A percentile compares a stretch with the other conserved stretches of the same genome.
Conservation (phyloP, 2,888 invertebrate genomes). For the Zele albiditarsus region DNA sequence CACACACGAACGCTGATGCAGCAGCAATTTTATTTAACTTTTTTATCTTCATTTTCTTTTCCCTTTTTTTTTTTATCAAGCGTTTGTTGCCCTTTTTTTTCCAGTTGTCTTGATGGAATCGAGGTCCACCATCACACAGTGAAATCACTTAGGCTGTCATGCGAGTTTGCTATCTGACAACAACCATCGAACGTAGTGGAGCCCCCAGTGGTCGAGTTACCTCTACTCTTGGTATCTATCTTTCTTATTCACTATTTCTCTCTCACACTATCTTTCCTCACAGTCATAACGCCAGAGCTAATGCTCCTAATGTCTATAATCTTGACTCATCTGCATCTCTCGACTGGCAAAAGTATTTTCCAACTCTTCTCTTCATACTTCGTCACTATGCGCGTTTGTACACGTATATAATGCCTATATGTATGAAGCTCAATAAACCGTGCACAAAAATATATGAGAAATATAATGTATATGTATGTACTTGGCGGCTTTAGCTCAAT, state of each 20-base stretch:
- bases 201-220: slow-evolving; percentile 24
- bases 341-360: slow-evolving; percentile 31
- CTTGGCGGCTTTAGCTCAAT: neutral
- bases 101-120: neutral
- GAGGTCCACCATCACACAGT: neutral
- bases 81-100: slow-evolving; percentile 1
- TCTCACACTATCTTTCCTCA: slow-evolving; percentile 4
- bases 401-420: neutral
- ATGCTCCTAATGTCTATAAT: slow-evolving; percentile 71
- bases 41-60: slow-evolving; percentile 1
- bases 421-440: neutral
- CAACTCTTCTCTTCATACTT: slow-evolving; percentile 12
- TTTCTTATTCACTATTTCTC: neutral
- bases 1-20: slow-evolving; percentile 2
- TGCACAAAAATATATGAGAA: neutral
- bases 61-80: neutral
- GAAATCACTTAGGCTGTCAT: slow-evolving; percentile 37
- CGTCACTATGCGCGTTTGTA: neutral
- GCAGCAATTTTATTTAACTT: neutral
- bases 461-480: neutral
- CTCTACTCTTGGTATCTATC: neutral
- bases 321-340: slow-evolving; percentile 66
- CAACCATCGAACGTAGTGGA: slow-evolving; percentile 21
- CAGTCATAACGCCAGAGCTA: slow-evolving; percentile 54
- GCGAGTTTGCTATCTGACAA: slow-evolving; percentile 28